A percentile compares a stretch with the other conserved stretches of the same genome.
Conservation (phyloP, 2,888 invertebrate species). For the Drosophila anceps region DNA sequence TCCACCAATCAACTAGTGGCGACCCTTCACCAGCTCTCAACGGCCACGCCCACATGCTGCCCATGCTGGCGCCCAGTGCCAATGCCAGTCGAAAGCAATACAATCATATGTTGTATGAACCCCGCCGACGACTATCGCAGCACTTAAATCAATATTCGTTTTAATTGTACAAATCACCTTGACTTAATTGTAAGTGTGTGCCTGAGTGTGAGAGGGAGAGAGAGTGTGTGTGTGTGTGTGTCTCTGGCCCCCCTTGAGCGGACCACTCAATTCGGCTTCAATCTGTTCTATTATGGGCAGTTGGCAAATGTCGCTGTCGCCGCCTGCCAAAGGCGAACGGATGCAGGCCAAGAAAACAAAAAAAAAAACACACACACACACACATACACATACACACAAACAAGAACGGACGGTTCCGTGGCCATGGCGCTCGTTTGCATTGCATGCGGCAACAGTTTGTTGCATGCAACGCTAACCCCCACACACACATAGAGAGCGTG, state of each 20-base stretch:
- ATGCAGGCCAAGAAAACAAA: conserved; percentile 47
- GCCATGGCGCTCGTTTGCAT: conserved; percentile 62
- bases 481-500: conserved; percentile 19
- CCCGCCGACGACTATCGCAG: conserved; percentile 51
- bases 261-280: conserved; percentile 67
- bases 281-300: conserved; percentile 71
- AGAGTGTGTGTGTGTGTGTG: conserved; percentile 13
- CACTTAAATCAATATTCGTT: conserved; percentile 77
- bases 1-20: conserved; percentile 40
- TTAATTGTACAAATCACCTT: conserved; percentile 80
- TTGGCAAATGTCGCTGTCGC: conserved; percentile 42
- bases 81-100: conserved; percentile 45
- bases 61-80: conserved; percentile 17
- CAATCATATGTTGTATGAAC: conserved; percentile 52
- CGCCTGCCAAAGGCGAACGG: conserved; percentile 57
- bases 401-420: conserved; percentile 52
- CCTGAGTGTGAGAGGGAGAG: conserved; percentile 7
- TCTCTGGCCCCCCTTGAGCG: conserved; percentile 32
- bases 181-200: conserved; percentile 66
- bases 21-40: conserved; percentile 51
- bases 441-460: conserved; percentile 70
- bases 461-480: conserved; percentile 61
- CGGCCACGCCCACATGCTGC: conserved; percentile 39
- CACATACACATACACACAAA: no score
- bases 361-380: no score